phyloP scores from a whole-genome alignment of 2,888 invertebrate species.

The Dasysyrphus tricinctus region DNA sequence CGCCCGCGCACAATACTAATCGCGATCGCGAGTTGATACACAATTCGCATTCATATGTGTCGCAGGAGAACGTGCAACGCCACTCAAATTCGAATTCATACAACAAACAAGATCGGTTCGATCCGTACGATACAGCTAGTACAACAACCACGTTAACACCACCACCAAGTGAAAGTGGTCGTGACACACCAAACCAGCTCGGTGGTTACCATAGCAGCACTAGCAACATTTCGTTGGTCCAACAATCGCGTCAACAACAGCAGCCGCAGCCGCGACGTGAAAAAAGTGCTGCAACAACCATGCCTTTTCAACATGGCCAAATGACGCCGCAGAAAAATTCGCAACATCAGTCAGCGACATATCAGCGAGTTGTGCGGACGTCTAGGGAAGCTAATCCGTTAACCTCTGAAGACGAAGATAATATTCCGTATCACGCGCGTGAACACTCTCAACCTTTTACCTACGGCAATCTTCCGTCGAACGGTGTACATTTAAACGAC shows the following conservation, averaged over 20 bases:
- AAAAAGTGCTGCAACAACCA: conserved; percentile 33
- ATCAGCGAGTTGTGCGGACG: conserved; percentile 83
- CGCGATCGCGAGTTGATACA: conserved; percentile 72
- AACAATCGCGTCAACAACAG: conserved; percentile 67
- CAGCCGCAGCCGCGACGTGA: conserved; percentile 49
- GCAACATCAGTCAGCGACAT: conserved; percentile 82
- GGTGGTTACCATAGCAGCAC: conserved; percentile 69
- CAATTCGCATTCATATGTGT: conserved; percentile 76
- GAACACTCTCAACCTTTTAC: conserved; percentile 95
- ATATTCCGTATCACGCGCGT: conserved; percentile 96
- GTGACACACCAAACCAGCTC: conserved; percentile 76
- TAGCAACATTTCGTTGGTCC: conserved; percentile 73
- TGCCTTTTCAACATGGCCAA: conserved; percentile 66
- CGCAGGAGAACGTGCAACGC: conserved; percentile 65
- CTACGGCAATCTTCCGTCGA: conserved; percentile 88
- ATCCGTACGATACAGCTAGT: conserved; percentile 78
- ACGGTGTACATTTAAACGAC: conserved; percentile 76
- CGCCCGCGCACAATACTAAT: conserved; percentile 63
- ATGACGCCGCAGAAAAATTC: conserved; percentile 57
- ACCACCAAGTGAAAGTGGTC: conserved; percentile 78
- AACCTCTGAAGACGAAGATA: conserved; percentile 82
- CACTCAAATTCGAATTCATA: conserved; percentile 67
- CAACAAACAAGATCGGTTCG: conserved; percentile 75
- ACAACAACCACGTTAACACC: conserved; percentile 78
- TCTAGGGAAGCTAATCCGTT: conserved; percentile 78